Percentiles rank a stretch among this genome's conserved stretches.
Conservation (phyloP, 1,140 invertebrate species). For the Cotesia chilonis region DNA sequence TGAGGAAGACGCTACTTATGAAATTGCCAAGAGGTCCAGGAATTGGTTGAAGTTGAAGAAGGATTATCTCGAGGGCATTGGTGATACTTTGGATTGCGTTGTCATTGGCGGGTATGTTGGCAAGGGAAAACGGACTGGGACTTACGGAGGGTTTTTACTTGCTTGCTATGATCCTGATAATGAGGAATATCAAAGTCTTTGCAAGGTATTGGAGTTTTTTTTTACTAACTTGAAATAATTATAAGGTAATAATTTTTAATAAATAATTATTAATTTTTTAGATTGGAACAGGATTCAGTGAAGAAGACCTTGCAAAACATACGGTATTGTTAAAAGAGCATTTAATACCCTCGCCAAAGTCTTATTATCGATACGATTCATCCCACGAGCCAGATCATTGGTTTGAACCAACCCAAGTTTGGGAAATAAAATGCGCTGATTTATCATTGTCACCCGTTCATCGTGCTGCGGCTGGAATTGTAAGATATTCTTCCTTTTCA, state of each 20-base stretch:
- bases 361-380: conserved; percentile 87
- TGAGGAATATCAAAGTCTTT: conserved; percentile 94
- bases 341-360: conserved; percentile 77
- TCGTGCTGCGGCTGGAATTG: conserved; percentile 73
- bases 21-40: conserved; percentile 95
- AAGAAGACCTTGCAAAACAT: conserved; percentile 86
- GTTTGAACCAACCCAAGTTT: conserved; percentile 93
- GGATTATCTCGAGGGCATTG: conserved; percentile 95
- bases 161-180: conserved; percentile 95
- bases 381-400: conserved; percentile 89
- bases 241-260: neutral
- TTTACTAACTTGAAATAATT: neutral
- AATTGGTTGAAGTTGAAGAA: conserved; percentile 99
- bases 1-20: conserved; percentile 92
- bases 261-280: conserved; percentile 56
- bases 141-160: conserved; percentile 95
- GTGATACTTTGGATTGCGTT: conserved; percentile 93
- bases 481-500: conserved; percentile 6
- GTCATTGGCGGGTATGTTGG: conserved; percentile 96
- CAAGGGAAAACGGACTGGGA: conserved; percentile 92
- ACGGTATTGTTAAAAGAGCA: conserved; percentile 82
- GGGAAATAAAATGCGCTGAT: conserved; percentile 99
- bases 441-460: conserved; percentile 96
- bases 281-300: conserved; percentile 97
- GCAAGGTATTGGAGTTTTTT: conserved; percentile 74